These are phyloP conservation scores for Bungarus multicinctus DNA, from an alignment of 2,113 vertebrate species.

Conservation along the genomic window DNA sequence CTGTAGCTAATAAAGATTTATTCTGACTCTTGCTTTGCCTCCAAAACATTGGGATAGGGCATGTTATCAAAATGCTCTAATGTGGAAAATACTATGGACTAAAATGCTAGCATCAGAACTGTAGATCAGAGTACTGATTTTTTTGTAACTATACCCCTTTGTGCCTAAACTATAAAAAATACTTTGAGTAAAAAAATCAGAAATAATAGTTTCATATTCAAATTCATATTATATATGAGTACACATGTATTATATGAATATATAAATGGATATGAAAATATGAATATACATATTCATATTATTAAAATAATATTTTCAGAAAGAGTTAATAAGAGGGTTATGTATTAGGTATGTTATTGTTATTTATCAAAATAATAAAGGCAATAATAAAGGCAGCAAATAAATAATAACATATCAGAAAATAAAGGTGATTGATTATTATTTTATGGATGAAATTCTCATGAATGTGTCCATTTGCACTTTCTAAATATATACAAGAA, in stretches of 20 bases:
- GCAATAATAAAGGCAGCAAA: too few relatives aligned
- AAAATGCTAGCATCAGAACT: not conserved
- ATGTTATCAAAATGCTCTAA: not conserved
- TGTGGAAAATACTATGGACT: not conserved
- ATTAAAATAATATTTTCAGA: too few relatives aligned
- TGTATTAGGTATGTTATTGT: too few relatives aligned
- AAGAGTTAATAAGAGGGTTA: too few relatives aligned
- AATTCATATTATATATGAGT: too few relatives aligned
- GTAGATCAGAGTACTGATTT: not conserved
- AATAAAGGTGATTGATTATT: not conserved
- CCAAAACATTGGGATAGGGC: not conserved
- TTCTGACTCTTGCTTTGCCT: not conserved
- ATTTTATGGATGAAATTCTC: constrained; percentile 7
- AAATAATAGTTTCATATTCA: not conserved
- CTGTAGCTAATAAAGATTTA: not conserved
- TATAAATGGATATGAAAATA: too few relatives aligned
- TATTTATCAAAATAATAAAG: too few relatives aligned
- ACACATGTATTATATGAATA: too few relatives aligned
- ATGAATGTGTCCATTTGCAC: constrained; percentile 9
- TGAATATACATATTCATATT: too few relatives aligned
- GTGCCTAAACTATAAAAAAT: not conserved
- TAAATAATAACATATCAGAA: not conserved
- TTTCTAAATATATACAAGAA: constrained; percentile 41
- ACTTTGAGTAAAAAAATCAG: too few relatives aligned
- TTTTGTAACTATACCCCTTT: not conserved